Base-by-base conservation (phyloP, 2,888 invertebrate species). In the Tetheella fluctuosa region DNA sequence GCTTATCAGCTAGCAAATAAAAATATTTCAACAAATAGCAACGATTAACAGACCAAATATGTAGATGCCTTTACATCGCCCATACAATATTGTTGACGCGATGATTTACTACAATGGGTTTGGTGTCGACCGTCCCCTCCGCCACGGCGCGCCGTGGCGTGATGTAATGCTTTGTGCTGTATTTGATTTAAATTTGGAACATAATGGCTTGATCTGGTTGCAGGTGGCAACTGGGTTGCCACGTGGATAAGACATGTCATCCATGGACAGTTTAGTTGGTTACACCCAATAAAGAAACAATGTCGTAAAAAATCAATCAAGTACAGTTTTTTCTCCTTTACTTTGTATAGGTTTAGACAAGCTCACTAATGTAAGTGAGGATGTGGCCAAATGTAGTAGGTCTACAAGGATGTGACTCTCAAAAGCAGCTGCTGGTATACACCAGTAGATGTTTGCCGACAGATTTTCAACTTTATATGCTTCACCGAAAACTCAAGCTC, bases 81-180 rank as follows among this genome's bases (percentile, higher is more conserved):
- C 53, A n/a, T 28, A 30, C 28, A 30, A 54, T 30, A 28, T 28
- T 30, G 54, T 30, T 30, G 54, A 54, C 54, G 25, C 5, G 17
- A 54, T 54, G 54, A 54, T 54, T 28, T 54, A 54, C 28, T 30
- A 25, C 25, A 17, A 54, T 28, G n/a, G 20, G 48, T 20, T 48
- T 10, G 17, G 42, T 48, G 20, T 48, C 42, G 42, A 39, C 48
- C 10, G 48, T 48, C 48, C 20, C 10, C 48, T 1, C n/a, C 20
- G 2, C 48, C 48, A 10, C n/a, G 48, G 10, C 10, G n/a, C 20
- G 13, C 20, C 42, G 42, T 20, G 39, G 17, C 6, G n/a, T 42
- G 42, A 17, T 20, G n/a, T 48, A 48, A 48, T 48, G 17, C 42
- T 10, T 20, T 48, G 20, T 48, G 42, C 17, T 10, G 48, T 39